A percentile compares a stretch with the other conserved stretches of the same genome.
Evolutionary conservation across 2,888 invertebrate genomes (phyloP).

Genomic region (Dryococelus australis): DNA sequence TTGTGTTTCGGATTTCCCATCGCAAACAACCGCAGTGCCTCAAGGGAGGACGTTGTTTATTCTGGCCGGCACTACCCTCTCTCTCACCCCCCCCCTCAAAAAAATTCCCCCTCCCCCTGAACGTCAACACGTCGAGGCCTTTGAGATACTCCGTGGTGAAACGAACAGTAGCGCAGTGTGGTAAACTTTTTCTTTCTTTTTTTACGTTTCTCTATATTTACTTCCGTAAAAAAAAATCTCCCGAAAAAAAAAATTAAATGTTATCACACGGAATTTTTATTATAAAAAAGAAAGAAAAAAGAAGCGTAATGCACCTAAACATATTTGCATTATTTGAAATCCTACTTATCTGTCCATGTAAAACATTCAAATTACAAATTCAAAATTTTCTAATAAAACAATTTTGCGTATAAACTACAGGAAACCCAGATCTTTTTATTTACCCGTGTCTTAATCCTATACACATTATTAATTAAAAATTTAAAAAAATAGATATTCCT

Average conservation of each 20-base stretch:
- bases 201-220: not conserved
- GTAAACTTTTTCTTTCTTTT: no score
- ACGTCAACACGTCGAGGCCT: not conserved
- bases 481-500: no score
- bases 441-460: no score
- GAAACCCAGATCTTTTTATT: no score
- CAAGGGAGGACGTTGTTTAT: not conserved
- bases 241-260: not conserved
- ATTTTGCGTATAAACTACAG: no score
- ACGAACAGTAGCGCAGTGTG: not conserved
- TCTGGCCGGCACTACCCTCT: not conserved
- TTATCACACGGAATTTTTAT: not conserved
- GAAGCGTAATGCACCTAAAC: no score
- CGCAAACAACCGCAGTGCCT: conserved; percentile 10
- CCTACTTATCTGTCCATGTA: no score
- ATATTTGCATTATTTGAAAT: no score
- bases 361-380: no score
- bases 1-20: conserved; percentile 1
- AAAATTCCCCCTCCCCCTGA: not conserved
- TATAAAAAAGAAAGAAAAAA: no score
- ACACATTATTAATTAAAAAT: no score
- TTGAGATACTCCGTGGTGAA: not conserved
- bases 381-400: no score
- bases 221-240: not conserved
- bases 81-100: not conserved